These are phyloP conservation scores for Monochamus alternatus DNA, from an alignment of 2,888 invertebrate genomes.

Conservation along the genomic window DNA sequence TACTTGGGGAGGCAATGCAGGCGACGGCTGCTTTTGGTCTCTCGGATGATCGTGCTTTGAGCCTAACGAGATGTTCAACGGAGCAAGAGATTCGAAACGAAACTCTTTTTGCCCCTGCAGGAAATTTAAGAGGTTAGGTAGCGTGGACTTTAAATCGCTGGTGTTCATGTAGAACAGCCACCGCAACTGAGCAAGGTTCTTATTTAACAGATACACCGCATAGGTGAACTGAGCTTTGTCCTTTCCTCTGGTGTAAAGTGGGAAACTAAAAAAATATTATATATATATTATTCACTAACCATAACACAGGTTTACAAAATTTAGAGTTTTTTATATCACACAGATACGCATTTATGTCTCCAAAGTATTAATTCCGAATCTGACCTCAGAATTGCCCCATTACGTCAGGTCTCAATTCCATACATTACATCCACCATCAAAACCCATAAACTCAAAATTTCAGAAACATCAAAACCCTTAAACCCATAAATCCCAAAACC, in stretches of 20 bases:
- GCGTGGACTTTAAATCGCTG: constrained; percentile 82
- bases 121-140: constrained; percentile 78
- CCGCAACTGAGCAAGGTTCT: constrained; percentile 93
- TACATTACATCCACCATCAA: no score
- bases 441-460: no score
- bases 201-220: constrained; percentile 93
- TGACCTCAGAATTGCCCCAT: no score
- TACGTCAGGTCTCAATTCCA: no score
- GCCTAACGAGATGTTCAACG: neutral
- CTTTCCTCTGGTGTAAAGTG: constrained; percentile 85
- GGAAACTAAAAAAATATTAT: constrained; percentile 78
- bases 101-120: constrained; percentile 55
- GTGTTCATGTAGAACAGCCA: constrained; percentile 84
- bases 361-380: no score
- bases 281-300: no score
- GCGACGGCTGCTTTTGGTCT: neutral
- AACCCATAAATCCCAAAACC: no score
- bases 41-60: neutral
- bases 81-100: neutral
- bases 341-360: no score
- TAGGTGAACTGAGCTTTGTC: constrained; percentile 88
- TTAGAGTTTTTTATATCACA: no score
- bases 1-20: neutral
- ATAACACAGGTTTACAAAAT: no score
- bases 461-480: no score